Evolutionary conservation across 1,140 invertebrate genomes (phyloP).

Genomic region (Littorina saxatilis): DNA sequence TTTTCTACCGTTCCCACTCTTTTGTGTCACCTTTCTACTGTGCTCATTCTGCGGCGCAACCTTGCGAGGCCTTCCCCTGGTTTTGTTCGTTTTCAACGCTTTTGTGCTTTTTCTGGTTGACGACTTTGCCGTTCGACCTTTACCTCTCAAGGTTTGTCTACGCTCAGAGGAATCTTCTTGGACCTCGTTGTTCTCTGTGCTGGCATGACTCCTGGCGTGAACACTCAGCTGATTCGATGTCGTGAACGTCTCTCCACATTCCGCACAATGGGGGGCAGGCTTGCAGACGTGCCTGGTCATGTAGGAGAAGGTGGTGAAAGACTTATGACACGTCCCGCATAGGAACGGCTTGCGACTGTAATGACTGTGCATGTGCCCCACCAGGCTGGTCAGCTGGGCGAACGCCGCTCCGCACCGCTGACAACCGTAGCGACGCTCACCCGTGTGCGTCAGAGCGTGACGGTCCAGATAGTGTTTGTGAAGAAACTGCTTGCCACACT

Average conservation of each 20-base stretch:
- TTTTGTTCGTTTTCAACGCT: no score
- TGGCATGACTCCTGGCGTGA: neutral
- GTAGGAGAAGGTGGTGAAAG: slow-evolving; percentile 4
- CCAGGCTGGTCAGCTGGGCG: slow-evolving; percentile 6
- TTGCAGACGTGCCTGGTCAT: slow-evolving; percentile 6
- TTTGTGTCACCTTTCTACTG: no score
- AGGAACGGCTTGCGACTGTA: slow-evolving; percentile 13
- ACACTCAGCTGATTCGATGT: neutral
- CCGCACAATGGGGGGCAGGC: neutral
- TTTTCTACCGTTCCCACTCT: no score
- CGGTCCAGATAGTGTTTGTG: neutral
- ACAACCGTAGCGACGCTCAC: slow-evolving; percentile 90
- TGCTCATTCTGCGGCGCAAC: no score
- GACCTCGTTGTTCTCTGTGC: no score
- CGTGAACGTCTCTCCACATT: neutral
- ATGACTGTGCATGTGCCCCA: slow-evolving; percentile 1
- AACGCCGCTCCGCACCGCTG: slow-evolving; percentile 36
- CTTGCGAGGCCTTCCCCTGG: no score
- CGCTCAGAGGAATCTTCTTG: no score
- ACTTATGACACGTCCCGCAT: neutral
- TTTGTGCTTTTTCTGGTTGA: no score
- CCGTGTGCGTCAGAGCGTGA: slow-evolving; percentile 92
- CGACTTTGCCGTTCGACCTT: no score
- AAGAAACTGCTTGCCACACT: neutral
- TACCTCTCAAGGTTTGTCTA: no score